Evolutionary conservation across 1,140 invertebrate genomes (phyloP).

Genomic region (Oedothorax gibbosus): DNA sequence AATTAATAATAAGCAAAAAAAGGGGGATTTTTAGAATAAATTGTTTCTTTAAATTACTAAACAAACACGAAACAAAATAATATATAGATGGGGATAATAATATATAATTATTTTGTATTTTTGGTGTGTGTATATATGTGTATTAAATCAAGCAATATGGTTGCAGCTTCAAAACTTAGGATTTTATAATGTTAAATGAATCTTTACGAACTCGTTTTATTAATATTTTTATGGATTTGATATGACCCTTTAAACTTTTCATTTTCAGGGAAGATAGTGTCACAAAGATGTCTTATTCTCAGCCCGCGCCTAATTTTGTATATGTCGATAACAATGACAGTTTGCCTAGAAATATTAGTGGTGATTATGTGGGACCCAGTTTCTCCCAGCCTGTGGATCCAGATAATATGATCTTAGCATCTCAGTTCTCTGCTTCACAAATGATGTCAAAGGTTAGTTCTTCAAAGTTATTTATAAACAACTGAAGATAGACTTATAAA

Average conservation of each 20-base stretch:
- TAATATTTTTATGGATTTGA: background rate
- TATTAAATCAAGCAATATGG: too few relatives aligned
- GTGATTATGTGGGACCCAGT: slow-evolving; percentile 70
- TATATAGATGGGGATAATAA: too few relatives aligned
- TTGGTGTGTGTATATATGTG: too few relatives aligned
- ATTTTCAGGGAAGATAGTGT: slow-evolving; percentile 61
- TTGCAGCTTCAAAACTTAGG: too few relatives aligned
- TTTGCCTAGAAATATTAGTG: slow-evolving; percentile 45
- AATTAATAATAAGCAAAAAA: too few relatives aligned
- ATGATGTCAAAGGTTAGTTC: slow-evolving; percentile 35
- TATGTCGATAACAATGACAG: slow-evolving; percentile 34
- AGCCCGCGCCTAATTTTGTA: slow-evolving; percentile 67
- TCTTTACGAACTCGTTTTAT: too few relatives aligned
- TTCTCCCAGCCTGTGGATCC: slow-evolving; percentile 89
- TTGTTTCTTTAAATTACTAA: too few relatives aligned
- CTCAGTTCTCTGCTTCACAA: slow-evolving; percentile 64
- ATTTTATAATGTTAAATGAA: too few relatives aligned
- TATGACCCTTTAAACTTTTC: background rate
- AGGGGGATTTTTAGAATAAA: too few relatives aligned
- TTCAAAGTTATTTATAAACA: background rate
- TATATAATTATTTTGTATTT: too few relatives aligned
- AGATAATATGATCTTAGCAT: slow-evolving; percentile 83
- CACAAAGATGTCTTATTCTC: slow-evolving; percentile 66
- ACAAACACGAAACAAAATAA: too few relatives aligned
- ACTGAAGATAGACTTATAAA: too few relatives aligned